phyloP scores from a whole-genome alignment of 2,113 vertebrate species.

The Paratilapia polleni region DNA sequence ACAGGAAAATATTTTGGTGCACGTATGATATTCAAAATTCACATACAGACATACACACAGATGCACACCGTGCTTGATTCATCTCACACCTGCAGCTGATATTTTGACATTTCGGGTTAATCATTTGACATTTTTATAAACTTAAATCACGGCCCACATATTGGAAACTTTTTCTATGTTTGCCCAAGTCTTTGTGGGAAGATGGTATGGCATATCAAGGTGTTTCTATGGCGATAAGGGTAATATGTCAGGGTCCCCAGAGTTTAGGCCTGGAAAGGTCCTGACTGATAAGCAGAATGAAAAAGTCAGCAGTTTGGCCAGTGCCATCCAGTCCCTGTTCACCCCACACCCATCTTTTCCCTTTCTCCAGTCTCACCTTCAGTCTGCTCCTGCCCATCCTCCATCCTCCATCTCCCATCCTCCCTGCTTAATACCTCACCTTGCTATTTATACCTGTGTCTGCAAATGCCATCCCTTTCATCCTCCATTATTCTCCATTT shows the following conservation, averaged over 20 bases:
- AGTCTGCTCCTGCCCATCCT: not conserved
- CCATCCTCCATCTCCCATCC: conserved; percentile 24
- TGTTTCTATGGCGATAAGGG: conserved; percentile 76
- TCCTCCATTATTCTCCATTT: conserved; percentile 64
- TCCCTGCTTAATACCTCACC: conserved; percentile 43
- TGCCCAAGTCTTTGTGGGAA: conserved; percentile 56
- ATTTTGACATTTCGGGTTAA: conserved; percentile 64
- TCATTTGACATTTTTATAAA: conserved; percentile 56
- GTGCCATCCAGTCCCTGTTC: conserved; percentile 65
- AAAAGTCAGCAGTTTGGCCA: conserved; percentile 77
- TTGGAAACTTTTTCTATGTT: conserved; percentile 66
- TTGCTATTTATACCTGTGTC: conserved; percentile 63
- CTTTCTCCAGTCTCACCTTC: conserved; percentile 41
- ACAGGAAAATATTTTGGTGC: conserved; percentile 7
- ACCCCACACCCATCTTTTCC: conserved; percentile 22
- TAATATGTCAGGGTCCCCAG: conserved; percentile 67
- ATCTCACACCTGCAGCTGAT: conserved; percentile 38
- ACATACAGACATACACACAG: not conserved
- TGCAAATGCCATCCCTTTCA: conserved; percentile 63
- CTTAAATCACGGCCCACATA: conserved; percentile 57
- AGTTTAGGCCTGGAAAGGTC: conserved; percentile 73
- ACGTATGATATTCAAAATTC: not conserved
- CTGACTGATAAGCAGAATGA: conserved; percentile 72
- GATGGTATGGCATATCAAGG: conserved; percentile 67
- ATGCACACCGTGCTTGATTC: conserved; percentile 13